Percentiles rank a stretch among this genome's conserved stretches.
These are phyloP conservation scores for Pungitius pungitius DNA, from an alignment of 2,113 vertebrate species.

Conservation along the genomic window DNA sequence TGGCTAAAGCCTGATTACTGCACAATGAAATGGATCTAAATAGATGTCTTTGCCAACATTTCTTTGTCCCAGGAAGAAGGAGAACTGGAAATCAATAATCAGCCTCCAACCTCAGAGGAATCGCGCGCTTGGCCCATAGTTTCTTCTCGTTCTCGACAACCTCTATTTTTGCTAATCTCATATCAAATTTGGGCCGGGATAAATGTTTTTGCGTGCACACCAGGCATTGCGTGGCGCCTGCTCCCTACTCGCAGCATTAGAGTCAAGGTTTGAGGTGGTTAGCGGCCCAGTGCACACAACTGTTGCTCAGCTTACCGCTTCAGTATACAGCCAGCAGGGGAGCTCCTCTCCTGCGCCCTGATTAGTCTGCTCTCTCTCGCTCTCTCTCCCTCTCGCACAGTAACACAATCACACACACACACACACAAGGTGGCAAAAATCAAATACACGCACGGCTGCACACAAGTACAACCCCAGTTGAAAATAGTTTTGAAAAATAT, in stretches of 20 bases:
- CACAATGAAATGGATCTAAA: slow-evolving; percentile 80
- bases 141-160: slow-evolving; percentile 20
- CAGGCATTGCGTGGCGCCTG: slow-evolving; percentile 25
- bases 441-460: slow-evolving; percentile 5
- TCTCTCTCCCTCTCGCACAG: not conserved
- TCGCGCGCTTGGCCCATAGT: slow-evolving; percentile 28
- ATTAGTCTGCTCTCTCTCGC: slow-evolving; percentile 38
- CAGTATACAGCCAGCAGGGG: slow-evolving; percentile 61
- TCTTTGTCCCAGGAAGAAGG: slow-evolving; percentile 77
- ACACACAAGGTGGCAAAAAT: not conserved
- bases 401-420: slow-evolving; percentile 2
- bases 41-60: slow-evolving; percentile 72
- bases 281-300: slow-evolving; percentile 53
- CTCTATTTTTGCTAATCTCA: slow-evolving; percentile 40
- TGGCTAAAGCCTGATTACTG: slow-evolving; percentile 77
- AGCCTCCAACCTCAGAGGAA: slow-evolving; percentile 67
- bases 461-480: slow-evolving; percentile 22
- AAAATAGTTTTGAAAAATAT: slow-evolving; percentile 39
- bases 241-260: slow-evolving; percentile 48
- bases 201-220: slow-evolving; percentile 50
- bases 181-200: slow-evolving; percentile 55
- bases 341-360: slow-evolving; percentile 60
- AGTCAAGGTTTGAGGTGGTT: slow-evolving; percentile 53
- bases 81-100: slow-evolving; percentile 77
- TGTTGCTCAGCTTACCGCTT: slow-evolving; percentile 66